phyloP scores from a whole-genome alignment of 1,140 invertebrate genomes.

The Maniola jurtina region DNA sequence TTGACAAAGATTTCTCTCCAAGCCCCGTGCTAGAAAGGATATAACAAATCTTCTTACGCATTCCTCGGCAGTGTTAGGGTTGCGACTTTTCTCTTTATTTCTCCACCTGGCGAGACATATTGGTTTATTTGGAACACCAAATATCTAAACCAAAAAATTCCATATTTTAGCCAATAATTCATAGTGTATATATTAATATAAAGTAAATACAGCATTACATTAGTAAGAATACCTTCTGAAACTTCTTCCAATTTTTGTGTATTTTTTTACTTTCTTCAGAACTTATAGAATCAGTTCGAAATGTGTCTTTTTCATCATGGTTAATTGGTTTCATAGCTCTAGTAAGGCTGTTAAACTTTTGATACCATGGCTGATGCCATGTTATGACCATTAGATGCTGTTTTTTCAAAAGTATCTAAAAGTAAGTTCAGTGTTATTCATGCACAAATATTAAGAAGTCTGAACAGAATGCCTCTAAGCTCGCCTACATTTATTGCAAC shows the following conservation, averaged over 20 bases:
- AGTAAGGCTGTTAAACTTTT: conserved; percentile 39
- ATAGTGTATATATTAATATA: neutral
- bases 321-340: conserved; percentile 33
- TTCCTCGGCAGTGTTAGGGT: conserved; percentile 43
- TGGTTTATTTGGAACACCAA: conserved; percentile 51
- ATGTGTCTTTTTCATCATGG: conserved; percentile 20
- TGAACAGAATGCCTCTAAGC: too few species aligned
- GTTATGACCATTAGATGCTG: conserved; percentile 35
- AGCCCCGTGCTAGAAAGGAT: conserved; percentile 50
- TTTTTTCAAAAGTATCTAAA: conserved; percentile 40
- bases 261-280: conserved; percentile 44
- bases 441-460: too few species aligned
- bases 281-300: conserved; percentile 34
- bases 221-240: conserved; percentile 38
- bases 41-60: conserved; percentile 49
- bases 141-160: conserved; percentile 39
- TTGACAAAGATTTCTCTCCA: conserved; percentile 56
- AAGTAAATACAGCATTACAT: neutral
- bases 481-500: too few species aligned
- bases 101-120: conserved; percentile 57
- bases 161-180: conserved; percentile 5
- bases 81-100: conserved; percentile 45
- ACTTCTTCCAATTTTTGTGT: conserved; percentile 45
- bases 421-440: neutral
- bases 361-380: conserved; percentile 57